Evolutionary conservation across 2,888 invertebrate genomes (phyloP), one percentile per base, ranked within the genome.

Genomic region (Liodrosophila aerea): DNA sequence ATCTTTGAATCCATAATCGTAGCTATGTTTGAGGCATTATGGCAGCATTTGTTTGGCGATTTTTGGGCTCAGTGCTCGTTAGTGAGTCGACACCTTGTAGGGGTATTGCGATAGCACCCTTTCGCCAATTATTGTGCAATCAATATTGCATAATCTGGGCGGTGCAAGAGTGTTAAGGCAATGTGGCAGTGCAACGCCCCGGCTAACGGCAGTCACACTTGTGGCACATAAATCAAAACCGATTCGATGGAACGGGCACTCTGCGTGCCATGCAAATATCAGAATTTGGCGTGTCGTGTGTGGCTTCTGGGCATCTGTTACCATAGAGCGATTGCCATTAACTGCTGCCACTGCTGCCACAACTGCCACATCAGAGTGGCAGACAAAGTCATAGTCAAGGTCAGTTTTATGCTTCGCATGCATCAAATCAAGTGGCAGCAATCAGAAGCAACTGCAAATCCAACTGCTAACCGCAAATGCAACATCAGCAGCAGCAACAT

Each of bases 51-150:
- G 84, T 76, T 81, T 74, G 67, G 47, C 77, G 60, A 60, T 67
- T 65, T 61, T 33, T 49, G 63, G 75, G 78, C 64, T 68, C 75
- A 72, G 64, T 71, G 78, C 78, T 78, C 78, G 78, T 78, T 78
- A 78, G 78, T 74, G 59, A 67, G 60, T 68, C 82, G 85, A 84
- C 85, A 84, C 78, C 78, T 78, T 78, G 78, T 78, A 84, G 68
- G 78, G 78, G 66, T 64, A 78, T 67, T 33, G 59, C 80, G 80
- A 76, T 83, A 81, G 74, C 63, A 65, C 78, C 85, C 78, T 78
- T 78, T 78, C 78, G 82, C 78, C 78, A 78, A 78, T 78, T 78
- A 78, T 78, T 84, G 78, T 84, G 78, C 78, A 78, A 78, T 78
- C 78, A 78, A 78, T 84, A 77, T 78, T 78, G 85, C 78, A 78